Evolutionary conservation across 2,888 invertebrate species (phyloP).

Genomic region (Tholera decimalis): DNA sequence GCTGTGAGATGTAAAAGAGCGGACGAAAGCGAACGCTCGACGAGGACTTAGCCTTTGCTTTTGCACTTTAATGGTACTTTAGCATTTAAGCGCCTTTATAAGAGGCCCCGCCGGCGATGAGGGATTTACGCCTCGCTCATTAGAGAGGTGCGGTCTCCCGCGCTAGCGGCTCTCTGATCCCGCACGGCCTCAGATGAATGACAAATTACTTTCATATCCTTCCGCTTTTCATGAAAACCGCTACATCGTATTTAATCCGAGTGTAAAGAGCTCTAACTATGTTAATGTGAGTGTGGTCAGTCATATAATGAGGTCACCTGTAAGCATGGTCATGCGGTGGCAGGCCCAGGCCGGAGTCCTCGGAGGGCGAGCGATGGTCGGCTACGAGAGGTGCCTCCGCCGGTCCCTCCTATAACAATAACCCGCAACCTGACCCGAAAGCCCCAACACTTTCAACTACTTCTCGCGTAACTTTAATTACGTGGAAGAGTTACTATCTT

Average conservation of each 20-base stretch:
- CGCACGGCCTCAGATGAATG: conserved; percentile 47
- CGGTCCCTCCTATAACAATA: conserved; percentile 91
- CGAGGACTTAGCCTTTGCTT: conserved; percentile 84
- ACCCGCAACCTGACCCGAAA: conserved; percentile 89
- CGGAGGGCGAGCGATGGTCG: conserved; percentile 96
- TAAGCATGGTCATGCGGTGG: conserved; percentile 93
- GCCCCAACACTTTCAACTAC: conserved; percentile 66
- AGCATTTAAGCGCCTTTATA: conserved; percentile 79
- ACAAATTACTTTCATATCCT: conserved; percentile 37
- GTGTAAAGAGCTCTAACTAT: conserved; percentile 51
- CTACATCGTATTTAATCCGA: conserved; percentile 27
- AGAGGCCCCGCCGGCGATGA: conserved; percentile 73
- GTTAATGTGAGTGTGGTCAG: conserved; percentile 67
- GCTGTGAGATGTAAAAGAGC: conserved; percentile 83
- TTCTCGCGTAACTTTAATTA: conserved; percentile 49
- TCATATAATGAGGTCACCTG: conserved; percentile 90
- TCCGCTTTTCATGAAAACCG: conserved; percentile 28
- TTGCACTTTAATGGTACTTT: conserved; percentile 81
- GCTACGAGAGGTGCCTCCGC: conserved; percentile 92
- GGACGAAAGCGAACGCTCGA: conserved; percentile 83
- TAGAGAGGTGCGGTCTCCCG: conserved; percentile 65
- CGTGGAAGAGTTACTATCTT: conserved; percentile 49
- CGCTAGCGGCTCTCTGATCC: conserved; percentile 54
- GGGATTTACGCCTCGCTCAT: conserved; percentile 80
- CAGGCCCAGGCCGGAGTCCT: conserved; percentile 98